phyloP scores from a whole-genome alignment of 2,888 invertebrate genomes.

The Molorchus minor region DNA sequence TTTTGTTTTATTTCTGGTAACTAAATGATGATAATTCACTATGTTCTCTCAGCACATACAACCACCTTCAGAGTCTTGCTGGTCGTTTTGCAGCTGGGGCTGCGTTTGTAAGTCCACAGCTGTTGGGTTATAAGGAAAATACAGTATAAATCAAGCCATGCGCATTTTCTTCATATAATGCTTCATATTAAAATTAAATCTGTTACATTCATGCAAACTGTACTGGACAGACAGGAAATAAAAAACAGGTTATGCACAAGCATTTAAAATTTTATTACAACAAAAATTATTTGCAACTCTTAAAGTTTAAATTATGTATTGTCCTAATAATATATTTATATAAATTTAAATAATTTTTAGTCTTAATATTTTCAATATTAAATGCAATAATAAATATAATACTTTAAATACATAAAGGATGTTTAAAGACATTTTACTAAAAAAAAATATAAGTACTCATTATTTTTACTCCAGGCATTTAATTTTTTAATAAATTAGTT shows the following conservation, averaged over 20 bases:
- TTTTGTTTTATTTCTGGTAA: conserved; percentile 44
- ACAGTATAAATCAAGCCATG: not conserved
- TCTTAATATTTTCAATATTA: not conserved
- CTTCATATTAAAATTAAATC: not conserved
- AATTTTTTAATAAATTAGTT: no score
- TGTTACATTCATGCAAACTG: no score
- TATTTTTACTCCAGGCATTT: no score
- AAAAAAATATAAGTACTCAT: not conserved
- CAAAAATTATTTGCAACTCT: no score
- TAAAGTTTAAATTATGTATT: no score
- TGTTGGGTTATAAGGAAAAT: conserved; percentile 56
- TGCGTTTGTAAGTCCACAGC: conserved; percentile 87
- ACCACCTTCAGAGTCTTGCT: conserved; percentile 82
- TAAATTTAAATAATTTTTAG: not conserved
- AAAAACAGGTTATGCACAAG: no score
- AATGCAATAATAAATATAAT: conserved; percentile 14
- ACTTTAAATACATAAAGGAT: conserved; percentile 7
- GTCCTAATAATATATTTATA: no score
- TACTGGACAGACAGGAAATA: no score
- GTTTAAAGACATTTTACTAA: conserved; percentile 4
- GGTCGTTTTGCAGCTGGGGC: conserved; percentile 80
- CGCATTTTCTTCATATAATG: no score
- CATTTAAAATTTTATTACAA: no score
- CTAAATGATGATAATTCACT: conserved; percentile 45
- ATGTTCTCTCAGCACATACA: conserved; percentile 77